These are phyloP conservation scores for Sesamia nonagrioides DNA, from an alignment of 1,140 invertebrate species.

Conservation along the genomic window DNA sequence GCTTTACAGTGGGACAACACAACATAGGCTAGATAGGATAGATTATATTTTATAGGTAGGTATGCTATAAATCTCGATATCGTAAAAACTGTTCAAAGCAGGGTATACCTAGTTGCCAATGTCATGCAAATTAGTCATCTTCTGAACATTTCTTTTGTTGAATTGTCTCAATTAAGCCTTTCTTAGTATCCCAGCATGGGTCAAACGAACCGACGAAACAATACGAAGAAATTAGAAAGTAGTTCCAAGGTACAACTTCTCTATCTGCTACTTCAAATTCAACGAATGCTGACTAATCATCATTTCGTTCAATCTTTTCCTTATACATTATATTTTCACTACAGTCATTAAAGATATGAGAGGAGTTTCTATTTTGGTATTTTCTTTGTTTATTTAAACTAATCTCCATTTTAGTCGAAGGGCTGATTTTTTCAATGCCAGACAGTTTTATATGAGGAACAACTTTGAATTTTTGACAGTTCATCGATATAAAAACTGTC, in stretches of 20 bases:
- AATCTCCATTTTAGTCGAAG: too few species aligned
- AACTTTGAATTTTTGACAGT: too few species aligned
- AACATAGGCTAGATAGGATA: too few species aligned
- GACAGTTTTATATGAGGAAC: too few species aligned
- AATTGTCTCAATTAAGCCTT: not conserved
- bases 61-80: too few species aligned
- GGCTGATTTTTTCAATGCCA: too few species aligned
- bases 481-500: too few species aligned
- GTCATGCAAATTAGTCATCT: not conserved
- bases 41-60: too few species aligned
- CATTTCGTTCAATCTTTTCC: not conserved
- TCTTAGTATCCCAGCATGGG: not conserved
- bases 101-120: not conserved
- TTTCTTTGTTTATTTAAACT: too few species aligned
- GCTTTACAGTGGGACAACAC: too few species aligned
- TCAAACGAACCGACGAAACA: slow-evolving; percentile 4
- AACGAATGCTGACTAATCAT: slow-evolving; percentile 9
- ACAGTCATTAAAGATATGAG: not conserved
- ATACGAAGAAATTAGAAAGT: slow-evolving; percentile 40
- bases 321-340: not conserved
- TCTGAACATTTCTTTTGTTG: not conserved
- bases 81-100: too few species aligned
- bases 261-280: not conserved
- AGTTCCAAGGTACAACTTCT: slow-evolving; percentile 9
- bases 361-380: too few species aligned